Conservation (phyloP, 1,140 invertebrate species). For the Drosophila asahinai region DNA sequence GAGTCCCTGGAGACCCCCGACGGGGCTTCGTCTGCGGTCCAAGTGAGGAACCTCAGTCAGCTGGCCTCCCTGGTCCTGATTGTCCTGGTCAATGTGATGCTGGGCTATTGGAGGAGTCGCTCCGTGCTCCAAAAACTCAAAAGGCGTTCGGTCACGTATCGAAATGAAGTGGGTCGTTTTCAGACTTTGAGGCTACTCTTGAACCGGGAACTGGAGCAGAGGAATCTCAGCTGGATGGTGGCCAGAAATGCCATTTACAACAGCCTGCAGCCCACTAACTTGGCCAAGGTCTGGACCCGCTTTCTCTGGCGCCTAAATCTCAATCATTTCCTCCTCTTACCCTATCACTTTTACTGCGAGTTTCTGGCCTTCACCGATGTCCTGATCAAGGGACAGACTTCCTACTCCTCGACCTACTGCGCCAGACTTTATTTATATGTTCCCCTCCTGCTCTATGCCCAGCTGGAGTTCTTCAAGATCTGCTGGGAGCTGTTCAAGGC, state of each 20-base stretch:
- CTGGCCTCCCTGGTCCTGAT: slow-evolving; percentile 70
- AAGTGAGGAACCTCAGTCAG: slow-evolving; percentile 63
- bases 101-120: slow-evolving; percentile 65
- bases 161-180: slow-evolving; percentile 46
- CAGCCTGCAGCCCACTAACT: slow-evolving; percentile 85
- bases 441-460: slow-evolving; percentile 86
- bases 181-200: slow-evolving; percentile 77
- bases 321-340: slow-evolving; percentile 79
- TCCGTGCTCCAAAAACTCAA: slow-evolving; percentile 47
- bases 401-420: slow-evolving; percentile 79
- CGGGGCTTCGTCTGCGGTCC: slow-evolving; percentile 38
- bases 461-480: slow-evolving; percentile 87
- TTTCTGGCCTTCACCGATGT: slow-evolving; percentile 80
- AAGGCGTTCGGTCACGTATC: slow-evolving; percentile 46
- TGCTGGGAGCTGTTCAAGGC: slow-evolving; percentile 86
- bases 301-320: slow-evolving; percentile 78
- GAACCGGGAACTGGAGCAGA: slow-evolving; percentile 83
- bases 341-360: slow-evolving; percentile 85
- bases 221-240: slow-evolving; percentile 68
- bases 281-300: slow-evolving; percentile 68
- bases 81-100: slow-evolving; percentile 69
- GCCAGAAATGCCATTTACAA: slow-evolving; percentile 74
- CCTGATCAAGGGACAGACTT: slow-evolving; percentile 82
- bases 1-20: slow-evolving; percentile 90
- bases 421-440: slow-evolving; percentile 86